Evolutionary conservation across 2,888 invertebrate species (phyloP), one percentile per base, ranked within the genome.

Genomic region (Hylaea fasciaria): DNA sequence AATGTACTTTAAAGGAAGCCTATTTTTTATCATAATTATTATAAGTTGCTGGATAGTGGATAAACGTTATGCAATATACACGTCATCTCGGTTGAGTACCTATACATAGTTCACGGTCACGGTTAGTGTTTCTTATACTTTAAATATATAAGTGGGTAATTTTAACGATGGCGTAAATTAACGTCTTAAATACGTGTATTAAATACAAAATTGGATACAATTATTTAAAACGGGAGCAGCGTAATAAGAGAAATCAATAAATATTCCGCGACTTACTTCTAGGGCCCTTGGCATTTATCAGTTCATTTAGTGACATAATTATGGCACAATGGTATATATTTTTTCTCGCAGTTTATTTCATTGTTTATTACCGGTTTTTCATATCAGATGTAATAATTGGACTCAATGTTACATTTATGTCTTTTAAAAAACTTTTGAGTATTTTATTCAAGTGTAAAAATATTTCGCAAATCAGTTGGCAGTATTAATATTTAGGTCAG

Each of bases 231-330:
- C 9, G 43, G 22, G 48, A 53, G 22, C 35, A 46, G 7, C 7
- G 32, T 32, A 32, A 51, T 48, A 48, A 63, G 54, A 57, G 57
- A 65, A 61, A 66, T 68, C 57, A 54, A 48, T 65, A 65, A 64
- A 63, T 62, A 65, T 53, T 52, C 57, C 39, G 57, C 43, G 53
- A 48, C 43, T 57, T 60, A 51, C 57, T 47, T 56, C 60, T 61
- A 58, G 40, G 55, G 60, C 59, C 56, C 70, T 68, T 70, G 68
- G 65, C 65, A 68, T 68, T 68, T 70, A 65, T 64, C 62, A 47
- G 61, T 46, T 22, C 62, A 61, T 68, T 65, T 70, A 60, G 48
- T 61, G 65, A 64, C 58, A 68, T 59, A 54, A 60, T 55, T 62
- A 60, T 68, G 64, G 53, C 66, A 66, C 59, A 63, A 69, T 57